Conservation (phyloP, 2,113 vertebrate species). For the Hydrolagus affinis region DNA sequence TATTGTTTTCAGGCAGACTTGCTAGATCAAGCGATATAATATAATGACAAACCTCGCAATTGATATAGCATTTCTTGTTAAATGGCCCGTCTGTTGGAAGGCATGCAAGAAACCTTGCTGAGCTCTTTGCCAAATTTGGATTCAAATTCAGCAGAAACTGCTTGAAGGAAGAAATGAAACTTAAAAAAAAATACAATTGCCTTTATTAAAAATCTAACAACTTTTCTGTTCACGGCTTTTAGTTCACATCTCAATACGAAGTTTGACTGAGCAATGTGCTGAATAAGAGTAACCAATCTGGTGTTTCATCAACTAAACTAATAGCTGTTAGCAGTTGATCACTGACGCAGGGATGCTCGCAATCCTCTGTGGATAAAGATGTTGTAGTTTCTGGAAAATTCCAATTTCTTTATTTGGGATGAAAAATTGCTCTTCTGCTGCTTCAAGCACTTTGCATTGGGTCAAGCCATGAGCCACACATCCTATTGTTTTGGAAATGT, state of each 20-base stretch:
- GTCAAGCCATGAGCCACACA: not conserved
- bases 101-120: too few species aligned
- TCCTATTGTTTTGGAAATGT: too few species aligned
- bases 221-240: not conserved
- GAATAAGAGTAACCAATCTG: too few species aligned
- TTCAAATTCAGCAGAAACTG: not conserved
- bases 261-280: not conserved
- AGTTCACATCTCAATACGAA: not conserved
- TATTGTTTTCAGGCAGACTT: too few species aligned
- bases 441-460: not conserved
- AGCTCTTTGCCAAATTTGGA: conserved; percentile 17
- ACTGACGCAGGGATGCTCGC: not conserved
- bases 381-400: not conserved
- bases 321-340: not conserved
- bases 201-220: not conserved
- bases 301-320: not conserved
- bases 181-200: not conserved
- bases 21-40: too few species aligned
- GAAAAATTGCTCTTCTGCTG: not conserved
- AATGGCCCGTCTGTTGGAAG: too few species aligned
- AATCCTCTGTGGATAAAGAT: not conserved
- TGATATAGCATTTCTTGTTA: too few species aligned
- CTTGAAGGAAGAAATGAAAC: not conserved
- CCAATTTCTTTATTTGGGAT: conserved; percentile 7
- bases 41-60: too few species aligned